Conservation (phyloP, 1,140 invertebrate genomes). For the Adoxophyes honmai region DNA sequence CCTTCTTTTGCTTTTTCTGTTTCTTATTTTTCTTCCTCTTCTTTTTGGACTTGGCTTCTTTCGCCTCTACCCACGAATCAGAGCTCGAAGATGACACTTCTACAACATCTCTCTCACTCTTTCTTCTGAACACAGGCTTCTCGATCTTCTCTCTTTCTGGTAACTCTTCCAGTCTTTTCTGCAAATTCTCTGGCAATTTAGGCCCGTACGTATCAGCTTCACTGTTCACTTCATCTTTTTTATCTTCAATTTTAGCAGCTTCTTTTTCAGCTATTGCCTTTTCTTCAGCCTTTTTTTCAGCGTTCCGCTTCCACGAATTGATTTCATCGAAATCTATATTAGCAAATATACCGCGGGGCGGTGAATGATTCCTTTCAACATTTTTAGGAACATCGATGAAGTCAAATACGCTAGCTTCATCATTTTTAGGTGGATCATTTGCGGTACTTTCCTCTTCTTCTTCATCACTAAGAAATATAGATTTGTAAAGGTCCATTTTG, state of each 20-base stretch:
- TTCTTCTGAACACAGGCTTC: conserved; percentile 36
- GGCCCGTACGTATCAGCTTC: conserved; percentile 75
- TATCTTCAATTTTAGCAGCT: neutral
- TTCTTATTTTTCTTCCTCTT: conserved; percentile 64
- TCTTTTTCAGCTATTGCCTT: conserved; percentile 23
- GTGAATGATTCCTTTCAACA: conserved; percentile 80
- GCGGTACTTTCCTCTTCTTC: conserved; percentile 74
- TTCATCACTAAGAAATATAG: conserved; percentile 82
- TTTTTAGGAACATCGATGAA: conserved; percentile 46
- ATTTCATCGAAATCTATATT: conserved; percentile 83
- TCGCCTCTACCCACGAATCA: conserved; percentile 67
- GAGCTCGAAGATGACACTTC: conserved; percentile 50
- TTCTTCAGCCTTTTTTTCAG: conserved; percentile 30
- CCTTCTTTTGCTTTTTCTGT: conserved; percentile 65
- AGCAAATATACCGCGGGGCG: conserved; percentile 85
- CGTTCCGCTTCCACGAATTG: conserved; percentile 66
- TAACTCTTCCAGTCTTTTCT: conserved; percentile 35
- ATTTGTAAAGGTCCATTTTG: conserved; percentile 82
- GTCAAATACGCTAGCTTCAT: conserved; percentile 31
- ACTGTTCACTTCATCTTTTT: conserved; percentile 18
- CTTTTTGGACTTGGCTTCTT: conserved; percentile 53
- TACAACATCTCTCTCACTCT: conserved; percentile 29
- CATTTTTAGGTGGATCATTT: conserved; percentile 48
- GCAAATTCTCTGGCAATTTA: conserved; percentile 74
- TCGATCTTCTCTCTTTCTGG: conserved; percentile 28